Evolutionary conservation across 2,888 invertebrate genomes (phyloP).

Genomic region (Stegophylla sp.): DNA sequence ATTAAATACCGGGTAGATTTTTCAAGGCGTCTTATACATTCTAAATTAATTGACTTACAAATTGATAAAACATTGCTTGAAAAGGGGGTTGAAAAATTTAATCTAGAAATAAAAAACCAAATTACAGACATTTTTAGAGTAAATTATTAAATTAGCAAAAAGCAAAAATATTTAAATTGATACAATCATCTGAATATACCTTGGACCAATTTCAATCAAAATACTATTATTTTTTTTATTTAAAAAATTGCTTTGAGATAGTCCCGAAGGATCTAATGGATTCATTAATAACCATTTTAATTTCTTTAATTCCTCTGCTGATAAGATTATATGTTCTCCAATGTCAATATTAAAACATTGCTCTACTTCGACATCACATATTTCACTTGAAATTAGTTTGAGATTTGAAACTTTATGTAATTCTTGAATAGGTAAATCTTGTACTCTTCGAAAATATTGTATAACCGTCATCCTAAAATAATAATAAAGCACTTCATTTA

Average conservation of each 20-base stretch:
- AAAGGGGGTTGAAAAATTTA: conserved; percentile 93
- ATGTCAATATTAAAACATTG: conserved; percentile 82
- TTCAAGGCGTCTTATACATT: conserved; percentile 81
- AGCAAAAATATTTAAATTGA: conserved; percentile 32
- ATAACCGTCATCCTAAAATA: conserved; percentile 47
- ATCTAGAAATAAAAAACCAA: conserved; percentile 66
- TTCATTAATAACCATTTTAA: conserved; percentile 82
- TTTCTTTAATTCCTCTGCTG: conserved; percentile 71
- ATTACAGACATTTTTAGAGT: not conserved
- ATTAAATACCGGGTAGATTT: conserved; percentile 79
- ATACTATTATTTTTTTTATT: conserved; percentile 45
- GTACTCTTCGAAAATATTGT: conserved; percentile 33
- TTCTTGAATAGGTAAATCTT: conserved; percentile 27
- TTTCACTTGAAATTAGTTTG: conserved; percentile 9
- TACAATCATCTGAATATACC: conserved; percentile 66
- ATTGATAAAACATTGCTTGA: conserved; percentile 97
- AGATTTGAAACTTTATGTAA: conserved; percentile 18
- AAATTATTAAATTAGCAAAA: not conserved
- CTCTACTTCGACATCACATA: conserved; percentile 66
- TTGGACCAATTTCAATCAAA: conserved; percentile 88
- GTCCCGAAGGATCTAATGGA: conserved; percentile 71
- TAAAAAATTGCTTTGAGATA: conserved; percentile 65
- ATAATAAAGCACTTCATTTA: not conserved
- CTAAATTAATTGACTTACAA: conserved; percentile 82
- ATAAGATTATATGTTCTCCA: conserved; percentile 67